phyloP scores from a whole-genome alignment of 1,140 invertebrate species.

The Amyelois transitella region DNA sequence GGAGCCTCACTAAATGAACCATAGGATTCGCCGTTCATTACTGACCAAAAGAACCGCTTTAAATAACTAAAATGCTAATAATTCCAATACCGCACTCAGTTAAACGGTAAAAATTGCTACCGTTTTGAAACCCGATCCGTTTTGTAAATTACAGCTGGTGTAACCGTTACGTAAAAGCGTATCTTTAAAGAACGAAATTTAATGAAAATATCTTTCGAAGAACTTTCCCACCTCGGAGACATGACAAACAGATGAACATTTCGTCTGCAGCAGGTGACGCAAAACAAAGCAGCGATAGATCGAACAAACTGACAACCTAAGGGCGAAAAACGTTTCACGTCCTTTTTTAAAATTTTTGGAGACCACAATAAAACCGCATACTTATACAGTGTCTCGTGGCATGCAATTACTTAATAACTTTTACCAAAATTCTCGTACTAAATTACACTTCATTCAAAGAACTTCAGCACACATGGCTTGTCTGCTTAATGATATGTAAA shows the following conservation, averaged over 20 bases:
- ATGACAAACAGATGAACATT: conserved; percentile 14
- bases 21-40: conserved; percentile 9
- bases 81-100: background rate
- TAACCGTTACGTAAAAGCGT: background rate
- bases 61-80: background rate
- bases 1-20: conserved; percentile 19
- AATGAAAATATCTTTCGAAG: background rate
- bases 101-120: conserved; percentile 19
- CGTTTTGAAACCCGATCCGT: conserved; percentile 3
- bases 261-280: conserved; percentile 33
- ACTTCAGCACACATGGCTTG: conserved; percentile 29
- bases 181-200: conserved; percentile 3
- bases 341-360: conserved; percentile 40
- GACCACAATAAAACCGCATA: conserved; percentile 61
- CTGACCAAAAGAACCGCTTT: background rate
- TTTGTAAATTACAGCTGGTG: background rate
- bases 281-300: conserved; percentile 49
- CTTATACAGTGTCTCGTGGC: conserved; percentile 46
- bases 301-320: conserved; percentile 33
- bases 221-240: conserved; percentile 20
- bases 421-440: conserved; percentile 26
- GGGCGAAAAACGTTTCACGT: conserved; percentile 34
- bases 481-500: conserved; percentile 21
- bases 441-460: conserved; percentile 27
- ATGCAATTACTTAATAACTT: conserved; percentile 33